Conservation (phyloP, 2,888 invertebrate genomes). For the Ceraclea dissimilis region DNA sequence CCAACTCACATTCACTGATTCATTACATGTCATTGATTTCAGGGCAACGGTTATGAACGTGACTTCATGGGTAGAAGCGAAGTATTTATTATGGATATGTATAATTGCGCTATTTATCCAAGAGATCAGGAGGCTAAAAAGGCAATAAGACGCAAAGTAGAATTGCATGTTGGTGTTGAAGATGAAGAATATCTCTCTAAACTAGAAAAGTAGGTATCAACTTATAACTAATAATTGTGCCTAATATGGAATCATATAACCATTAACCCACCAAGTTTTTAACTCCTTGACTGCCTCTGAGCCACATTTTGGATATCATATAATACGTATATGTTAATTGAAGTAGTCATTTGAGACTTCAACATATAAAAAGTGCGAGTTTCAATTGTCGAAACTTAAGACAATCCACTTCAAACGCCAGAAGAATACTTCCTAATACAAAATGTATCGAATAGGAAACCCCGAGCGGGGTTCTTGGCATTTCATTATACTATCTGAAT, state of each 20-base stretch:
- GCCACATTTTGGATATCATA: no score
- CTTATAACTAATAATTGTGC: no score
- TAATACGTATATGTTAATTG: no score
- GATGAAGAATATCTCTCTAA: conserved; percentile 63
- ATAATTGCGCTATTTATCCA: conserved; percentile 76
- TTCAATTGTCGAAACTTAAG: not conserved
- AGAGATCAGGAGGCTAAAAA: conserved; percentile 65
- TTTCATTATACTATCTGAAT: not conserved
- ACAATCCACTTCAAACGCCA: not conserved
- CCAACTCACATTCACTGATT: no score
- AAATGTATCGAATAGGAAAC: not conserved
- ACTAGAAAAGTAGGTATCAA: conserved; percentile 48
- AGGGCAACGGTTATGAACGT: conserved; percentile 83
- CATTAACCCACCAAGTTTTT: no score
- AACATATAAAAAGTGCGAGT: not conserved
- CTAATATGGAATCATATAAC: no score
- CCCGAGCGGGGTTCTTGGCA: not conserved
- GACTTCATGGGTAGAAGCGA: conserved; percentile 65
- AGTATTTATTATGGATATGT: conserved; percentile 85
- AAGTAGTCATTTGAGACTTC: no score
- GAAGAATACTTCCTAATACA: not conserved
- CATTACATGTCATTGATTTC: conserved; percentile 23
- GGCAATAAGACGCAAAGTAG: conserved; percentile 63
- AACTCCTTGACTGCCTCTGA: no score
- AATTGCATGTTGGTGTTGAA: conserved; percentile 53